Base-by-base conservation (phyloP, 2,797 vertebrate genomes). In the Phataginus tricuspis region DNA sequence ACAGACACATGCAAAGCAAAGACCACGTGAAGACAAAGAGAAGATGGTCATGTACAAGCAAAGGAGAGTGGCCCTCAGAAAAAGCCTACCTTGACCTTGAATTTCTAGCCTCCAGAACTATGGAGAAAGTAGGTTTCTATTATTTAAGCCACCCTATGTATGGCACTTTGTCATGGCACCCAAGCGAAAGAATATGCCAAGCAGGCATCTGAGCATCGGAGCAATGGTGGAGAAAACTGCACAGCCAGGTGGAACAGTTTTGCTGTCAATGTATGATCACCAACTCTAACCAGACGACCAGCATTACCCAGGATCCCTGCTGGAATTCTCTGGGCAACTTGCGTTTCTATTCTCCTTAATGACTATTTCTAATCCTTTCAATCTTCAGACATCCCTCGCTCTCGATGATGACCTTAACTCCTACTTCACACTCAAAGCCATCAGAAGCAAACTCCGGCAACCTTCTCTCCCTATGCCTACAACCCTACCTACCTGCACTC, bases 161-260 rank as follows among this genome's bases (percentile, higher is more conserved):
- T 45, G 59, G 29, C 34, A 31, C 16, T 51, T 68, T 69, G 29
- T 21, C 34, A 39, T 2, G 11, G 49, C 0, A 18, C 11, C 16
- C 19, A 5, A 18, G 19, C 18, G 29, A 51, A 31, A 2, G 2
- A 34, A 68, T 10, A 21, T 4, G 37, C 29, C 5, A 3, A 3
- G 0, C 10, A 51, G 2, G 42, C 1, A 34, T n/a, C 53, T n/a
- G 0, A 42, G 25, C 23, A 37, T 7, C 51, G 7, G 14, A 39
- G 53, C 45, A 3, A 1, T 69, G 7, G 19, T 71, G n/a, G n/a
- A 72, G 15, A 78, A 61, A 90, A 59, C 18, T 4, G 14, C 29
- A 16, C 5, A n/a, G 5, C 23, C 29, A 21, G 12, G 39, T 10
- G 72, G 34, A 29, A 93, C 1, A 4, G 21, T 61, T 11, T 63